phyloP scores from a whole-genome alignment of 2,888 invertebrate genomes.

The Steinernema scapterisci region DNA sequence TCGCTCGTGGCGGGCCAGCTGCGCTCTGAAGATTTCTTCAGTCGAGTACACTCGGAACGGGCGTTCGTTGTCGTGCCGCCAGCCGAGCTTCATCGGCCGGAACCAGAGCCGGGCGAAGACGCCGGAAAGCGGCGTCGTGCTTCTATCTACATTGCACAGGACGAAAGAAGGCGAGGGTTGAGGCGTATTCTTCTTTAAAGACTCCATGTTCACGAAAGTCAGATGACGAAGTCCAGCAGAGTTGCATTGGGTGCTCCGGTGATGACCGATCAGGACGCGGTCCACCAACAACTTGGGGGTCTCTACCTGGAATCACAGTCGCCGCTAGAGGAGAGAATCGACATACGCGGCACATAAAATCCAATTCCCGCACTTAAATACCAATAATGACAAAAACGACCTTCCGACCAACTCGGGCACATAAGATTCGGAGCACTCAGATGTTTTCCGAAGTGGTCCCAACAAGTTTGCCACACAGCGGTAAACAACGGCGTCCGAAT shows the following conservation, averaged over 20 bases:
- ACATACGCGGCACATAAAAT: too few relatives aligned
- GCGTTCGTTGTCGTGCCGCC: constrained; percentile 21
- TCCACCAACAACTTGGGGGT: constrained; percentile 23
- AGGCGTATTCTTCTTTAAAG: constrained; percentile 27
- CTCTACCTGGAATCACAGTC: not conserved
- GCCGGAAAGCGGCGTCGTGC: not conserved
- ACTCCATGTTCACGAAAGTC: constrained; percentile 31
- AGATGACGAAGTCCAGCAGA: constrained; percentile 27
- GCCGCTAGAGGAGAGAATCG: too few relatives aligned
- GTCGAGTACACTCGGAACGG: constrained; percentile 3
- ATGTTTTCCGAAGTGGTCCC: too few relatives aligned
- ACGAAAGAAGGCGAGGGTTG: constrained; percentile 1
- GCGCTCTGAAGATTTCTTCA: constrained; percentile 5
- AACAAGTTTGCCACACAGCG: too few relatives aligned
- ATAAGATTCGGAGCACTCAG: too few relatives aligned
- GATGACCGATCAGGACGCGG: constrained; percentile 16
- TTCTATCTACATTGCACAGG: constrained; percentile 18
- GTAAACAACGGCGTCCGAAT: too few relatives aligned
- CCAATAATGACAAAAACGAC: too few relatives aligned
- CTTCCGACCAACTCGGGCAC: too few relatives aligned
- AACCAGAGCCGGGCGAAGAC: constrained; percentile 18
- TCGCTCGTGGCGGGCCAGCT: not conserved
- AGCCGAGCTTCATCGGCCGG: constrained; percentile 10
- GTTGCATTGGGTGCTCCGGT: constrained; percentile 30
- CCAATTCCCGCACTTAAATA: too few relatives aligned